Evolutionary conservation across 2,797 vertebrate species (phyloP).

Genomic region (Philypnodon macrostomus): DNA sequence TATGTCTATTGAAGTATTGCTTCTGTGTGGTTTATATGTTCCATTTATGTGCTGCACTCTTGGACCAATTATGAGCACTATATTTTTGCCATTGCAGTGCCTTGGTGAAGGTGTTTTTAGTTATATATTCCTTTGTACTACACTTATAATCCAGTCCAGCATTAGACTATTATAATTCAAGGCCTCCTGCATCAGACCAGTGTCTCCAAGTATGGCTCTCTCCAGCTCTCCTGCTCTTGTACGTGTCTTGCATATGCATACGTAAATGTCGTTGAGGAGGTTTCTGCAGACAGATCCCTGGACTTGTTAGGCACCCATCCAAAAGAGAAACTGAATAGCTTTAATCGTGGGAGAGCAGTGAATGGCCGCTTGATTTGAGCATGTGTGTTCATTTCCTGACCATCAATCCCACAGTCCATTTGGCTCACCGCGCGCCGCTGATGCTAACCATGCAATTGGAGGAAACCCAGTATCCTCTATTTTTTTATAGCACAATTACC

Average conservation of each 20-base stretch:
- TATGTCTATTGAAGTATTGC: too few species aligned
- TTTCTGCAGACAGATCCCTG: slow-evolving; percentile 47
- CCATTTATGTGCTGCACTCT: too few species aligned
- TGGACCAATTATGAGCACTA: too few species aligned
- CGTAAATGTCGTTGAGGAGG: slow-evolving; percentile 14
- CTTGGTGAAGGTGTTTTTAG: too few species aligned
- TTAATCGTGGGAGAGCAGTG: slow-evolving; percentile 64
- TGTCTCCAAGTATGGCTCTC: slow-evolving; percentile 26
- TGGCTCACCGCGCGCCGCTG: slow-evolving; percentile 54
- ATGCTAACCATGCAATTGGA: slow-evolving; percentile 68
- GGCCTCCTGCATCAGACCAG: slow-evolving; percentile 25
- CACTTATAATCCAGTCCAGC: too few species aligned
- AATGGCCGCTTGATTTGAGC: slow-evolving; percentile 66
- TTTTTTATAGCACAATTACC: slow-evolving; percentile 51
- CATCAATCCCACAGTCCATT: slow-evolving; percentile 70
- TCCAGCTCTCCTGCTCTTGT: slow-evolving; percentile 31
- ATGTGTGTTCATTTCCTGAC: slow-evolving; percentile 75
- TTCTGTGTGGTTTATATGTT: too few species aligned
- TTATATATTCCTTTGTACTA: too few species aligned
- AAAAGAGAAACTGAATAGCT: slow-evolving; percentile 66
- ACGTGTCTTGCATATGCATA: slow-evolving; percentile 18
- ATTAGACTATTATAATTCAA: slow-evolving; percentile 53
- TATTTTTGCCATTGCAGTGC: too few species aligned
- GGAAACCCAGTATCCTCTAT: slow-evolving; percentile 53
- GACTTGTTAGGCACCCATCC: slow-evolving; percentile 50